Conservation (phyloP, 2,113 vertebrate species). For the Nothoprocta pentlandii region DNA sequence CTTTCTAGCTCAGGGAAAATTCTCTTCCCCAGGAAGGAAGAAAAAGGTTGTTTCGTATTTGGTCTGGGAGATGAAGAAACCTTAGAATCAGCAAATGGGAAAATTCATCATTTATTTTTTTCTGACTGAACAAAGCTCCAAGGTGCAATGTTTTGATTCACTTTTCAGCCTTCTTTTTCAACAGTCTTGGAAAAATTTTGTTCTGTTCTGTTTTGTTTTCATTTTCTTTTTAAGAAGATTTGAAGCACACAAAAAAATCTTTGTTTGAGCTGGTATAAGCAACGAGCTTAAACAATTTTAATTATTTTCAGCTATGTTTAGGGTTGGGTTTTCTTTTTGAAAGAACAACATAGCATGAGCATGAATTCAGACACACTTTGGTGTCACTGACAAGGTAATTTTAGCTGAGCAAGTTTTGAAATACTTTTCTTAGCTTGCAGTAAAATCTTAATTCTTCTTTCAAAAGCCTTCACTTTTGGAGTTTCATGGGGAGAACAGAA, state of each 20-base stretch:
- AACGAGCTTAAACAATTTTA: background rate
- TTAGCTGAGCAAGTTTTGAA: background rate
- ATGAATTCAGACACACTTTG: background rate
- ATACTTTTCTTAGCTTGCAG: background rate
- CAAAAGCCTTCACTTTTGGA: background rate
- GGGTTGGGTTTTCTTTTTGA: background rate
- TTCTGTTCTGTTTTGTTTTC: background rate
- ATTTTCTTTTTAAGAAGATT: background rate
- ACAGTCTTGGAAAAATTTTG: background rate
- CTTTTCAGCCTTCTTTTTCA: background rate
- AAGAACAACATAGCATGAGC: fast-evolving
- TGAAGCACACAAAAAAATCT: background rate
- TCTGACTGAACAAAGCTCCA: background rate
- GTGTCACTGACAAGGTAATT: background rate
- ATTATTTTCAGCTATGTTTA: background rate
- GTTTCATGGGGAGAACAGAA: background rate
- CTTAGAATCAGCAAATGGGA: background rate
- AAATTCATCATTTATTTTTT: fast-evolving
- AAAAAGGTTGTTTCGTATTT: background rate
- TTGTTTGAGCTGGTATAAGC: background rate
- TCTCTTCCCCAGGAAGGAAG: background rate
- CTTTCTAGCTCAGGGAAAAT: background rate
- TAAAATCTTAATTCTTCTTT: background rate
- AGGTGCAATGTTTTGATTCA: background rate
- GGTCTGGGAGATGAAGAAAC: background rate